Evolutionary conservation across 2,797 vertebrate genomes (phyloP).

Genomic region (Thaleichthys pacificus): DNA sequence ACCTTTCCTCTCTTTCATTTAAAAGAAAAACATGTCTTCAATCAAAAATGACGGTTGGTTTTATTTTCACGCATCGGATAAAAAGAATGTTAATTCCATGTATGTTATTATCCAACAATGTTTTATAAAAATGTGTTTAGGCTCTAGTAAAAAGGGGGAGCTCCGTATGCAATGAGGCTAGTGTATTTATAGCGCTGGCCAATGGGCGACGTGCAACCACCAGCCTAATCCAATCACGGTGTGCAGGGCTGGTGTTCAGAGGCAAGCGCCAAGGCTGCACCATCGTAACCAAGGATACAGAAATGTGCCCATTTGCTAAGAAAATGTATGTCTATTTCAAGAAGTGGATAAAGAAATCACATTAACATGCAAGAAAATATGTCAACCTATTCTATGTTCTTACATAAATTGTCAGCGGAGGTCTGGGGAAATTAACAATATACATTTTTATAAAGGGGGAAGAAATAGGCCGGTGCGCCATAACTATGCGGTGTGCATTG

Average conservation of each 20-base stretch:
- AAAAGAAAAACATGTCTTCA: conserved; percentile 27
- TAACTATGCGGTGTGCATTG: too few species aligned
- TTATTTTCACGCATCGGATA: conserved; percentile 26
- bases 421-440: background rate
- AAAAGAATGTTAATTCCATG: conserved; percentile 40
- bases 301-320: conserved; percentile 32
- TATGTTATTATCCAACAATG: conserved; percentile 47
- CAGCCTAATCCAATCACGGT: conserved; percentile 61
- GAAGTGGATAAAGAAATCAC: background rate
- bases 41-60: conserved; percentile 25
- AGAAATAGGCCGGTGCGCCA: background rate
- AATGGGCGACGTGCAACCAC: conserved; percentile 51
- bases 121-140: conserved; percentile 60
- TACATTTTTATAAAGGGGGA: background rate
- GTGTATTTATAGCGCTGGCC: conserved; percentile 53
- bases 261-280: conserved; percentile 51
- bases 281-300: conserved; percentile 66
- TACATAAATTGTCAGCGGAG: background rate
- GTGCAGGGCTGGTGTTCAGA: conserved; percentile 34
- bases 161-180: conserved; percentile 61
- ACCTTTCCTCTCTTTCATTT: conserved; percentile 49
- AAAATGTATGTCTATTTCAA: conserved; percentile 38
- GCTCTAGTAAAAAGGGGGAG: conserved; percentile 49
- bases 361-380: background rate
- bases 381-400: background rate